Evolutionary conservation across 1,140 invertebrate genomes (phyloP), one percentile per base, ranked within the genome.

Genomic region (Samia ricini): DNA sequence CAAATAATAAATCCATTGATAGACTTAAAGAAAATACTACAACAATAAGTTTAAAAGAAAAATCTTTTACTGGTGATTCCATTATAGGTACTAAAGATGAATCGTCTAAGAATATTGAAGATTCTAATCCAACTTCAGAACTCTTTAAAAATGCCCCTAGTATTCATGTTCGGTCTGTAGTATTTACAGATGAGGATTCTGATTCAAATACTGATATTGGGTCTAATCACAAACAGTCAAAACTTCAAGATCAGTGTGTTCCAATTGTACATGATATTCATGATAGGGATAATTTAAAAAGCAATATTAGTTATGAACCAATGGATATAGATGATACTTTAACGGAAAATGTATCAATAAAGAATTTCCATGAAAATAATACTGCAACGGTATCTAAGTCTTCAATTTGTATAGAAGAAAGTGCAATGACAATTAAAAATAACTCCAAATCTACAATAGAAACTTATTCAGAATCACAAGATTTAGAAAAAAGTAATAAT

Each of bases 241-340:
- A 72, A 55, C 65, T 61, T 66, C 78, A 73, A 66, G 82, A 85
- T 68, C 82, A 86, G 65, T 81, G 82, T 75, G 82, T 85, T 2
- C 85, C 83, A 56, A 72, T 76, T 26, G 66, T 84, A 56, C 59
- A 76, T 18, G 66, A 77, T 61, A 2, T 7, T 21, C 6, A 36
- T 20, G 19, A 36, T 36, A 20, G 1, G 36, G 56, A 42, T 36
- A 33, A 42, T 36, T 36, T 50, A 60, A 36, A 62, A 62, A 62
- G 21, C 59, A 71, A 76, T 72, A 59, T 74, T 26, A 74, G 71
- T 48, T 79, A 74, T 77, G 86, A 89, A 74, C 83, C 84, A 21
- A 89, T 89, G 85, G 87, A 88, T 66, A 62, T 87, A 68, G 85
- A 88, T 75, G 80, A 83, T 75, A 84, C 81, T 54, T 69, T 88